Conservation (phyloP, 2,797 vertebrate species). For the Alcedo quadribrachys region DNA sequence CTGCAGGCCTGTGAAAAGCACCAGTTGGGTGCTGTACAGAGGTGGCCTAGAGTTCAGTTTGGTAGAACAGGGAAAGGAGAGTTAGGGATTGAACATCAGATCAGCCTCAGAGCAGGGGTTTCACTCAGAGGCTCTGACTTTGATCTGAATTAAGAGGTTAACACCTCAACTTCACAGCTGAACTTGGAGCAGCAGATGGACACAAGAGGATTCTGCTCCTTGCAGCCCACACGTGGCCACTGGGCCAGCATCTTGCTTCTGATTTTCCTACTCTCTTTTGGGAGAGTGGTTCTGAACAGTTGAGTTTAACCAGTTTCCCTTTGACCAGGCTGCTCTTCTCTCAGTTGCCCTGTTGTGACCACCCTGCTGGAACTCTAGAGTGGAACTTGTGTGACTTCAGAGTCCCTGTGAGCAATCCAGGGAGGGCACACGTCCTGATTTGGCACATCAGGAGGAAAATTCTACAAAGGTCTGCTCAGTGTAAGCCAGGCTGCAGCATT, state of each 20-base stretch:
- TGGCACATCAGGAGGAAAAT: neutral
- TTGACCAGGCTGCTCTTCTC: neutral
- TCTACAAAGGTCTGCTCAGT: neutral
- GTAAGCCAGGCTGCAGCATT: neutral
- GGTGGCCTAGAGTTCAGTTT: slow-evolving; percentile 50
- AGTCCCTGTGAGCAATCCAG: neutral
- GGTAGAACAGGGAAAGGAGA: slow-evolving; percentile 14
- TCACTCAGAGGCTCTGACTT: neutral
- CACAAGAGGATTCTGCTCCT: neutral
- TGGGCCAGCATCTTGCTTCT: neutral
- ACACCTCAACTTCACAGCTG: neutral
- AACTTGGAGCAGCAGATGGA: neutral
- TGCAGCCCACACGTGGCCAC: neutral
- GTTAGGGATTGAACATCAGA: neutral
- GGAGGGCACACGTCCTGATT: rapidly evolving
- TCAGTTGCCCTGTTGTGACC: neutral
- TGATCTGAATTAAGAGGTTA: neutral
- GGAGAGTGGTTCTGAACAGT: neutral
- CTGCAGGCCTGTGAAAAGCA: neutral
- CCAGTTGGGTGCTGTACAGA: neutral
- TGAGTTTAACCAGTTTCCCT: neutral
- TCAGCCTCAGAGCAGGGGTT: neutral
- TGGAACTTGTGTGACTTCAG: neutral
- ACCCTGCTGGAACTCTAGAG: neutral
- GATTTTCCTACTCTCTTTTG: neutral